These are phyloP conservation scores for Drosophila grimshawi DNA, from an alignment of 1,140 invertebrate species.

Conservation along the genomic window DNA sequence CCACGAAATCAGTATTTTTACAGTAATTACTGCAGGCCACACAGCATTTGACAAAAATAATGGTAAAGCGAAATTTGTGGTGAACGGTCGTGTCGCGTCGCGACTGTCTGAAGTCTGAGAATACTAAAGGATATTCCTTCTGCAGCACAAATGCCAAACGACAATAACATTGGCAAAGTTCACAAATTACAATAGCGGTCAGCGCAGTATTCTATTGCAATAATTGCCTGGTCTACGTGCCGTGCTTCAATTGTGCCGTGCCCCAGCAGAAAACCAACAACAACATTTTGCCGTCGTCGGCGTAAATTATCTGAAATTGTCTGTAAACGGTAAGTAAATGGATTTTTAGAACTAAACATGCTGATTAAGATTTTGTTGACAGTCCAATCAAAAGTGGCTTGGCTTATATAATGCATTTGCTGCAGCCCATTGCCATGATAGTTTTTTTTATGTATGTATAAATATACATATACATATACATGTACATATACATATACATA, in stretches of 20 bases:
- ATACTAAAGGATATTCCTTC: slow-evolving; percentile 3
- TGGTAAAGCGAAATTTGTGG: slow-evolving; percentile 25
- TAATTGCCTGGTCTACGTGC: neutral
- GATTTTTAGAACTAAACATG: neutral
- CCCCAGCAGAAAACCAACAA: slow-evolving; percentile 1
- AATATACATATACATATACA: neutral
- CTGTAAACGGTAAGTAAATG: slow-evolving; percentile 39
- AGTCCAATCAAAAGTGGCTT: slow-evolving; percentile 12
- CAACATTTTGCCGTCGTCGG: slow-evolving; percentile 21
- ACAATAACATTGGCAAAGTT: slow-evolving; percentile 1
- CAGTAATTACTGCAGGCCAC: neutral
- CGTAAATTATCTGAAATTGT: slow-evolving; percentile 21
- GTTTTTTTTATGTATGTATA: neutral
- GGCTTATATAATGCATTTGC: slow-evolving; percentile 39
- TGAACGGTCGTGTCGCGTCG: slow-evolving; percentile 35
- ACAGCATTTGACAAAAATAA: slow-evolving; percentile 32
- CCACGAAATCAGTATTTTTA: neutral
- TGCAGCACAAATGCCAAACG: slow-evolving; percentile 14
- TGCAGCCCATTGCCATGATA: slow-evolving; percentile 13
- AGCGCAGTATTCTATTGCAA: neutral
- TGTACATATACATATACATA: slow-evolving; percentile 2
- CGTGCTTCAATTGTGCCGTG: neutral
- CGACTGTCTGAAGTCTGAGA: slow-evolving; percentile 26
- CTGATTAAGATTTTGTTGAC: slow-evolving; percentile 7
- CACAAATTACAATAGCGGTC: neutral